Evolutionary conservation across 2,888 invertebrate species (phyloP), one percentile per base, ranked within the genome.

Genomic region (Ctenicera cuprea): DNA sequence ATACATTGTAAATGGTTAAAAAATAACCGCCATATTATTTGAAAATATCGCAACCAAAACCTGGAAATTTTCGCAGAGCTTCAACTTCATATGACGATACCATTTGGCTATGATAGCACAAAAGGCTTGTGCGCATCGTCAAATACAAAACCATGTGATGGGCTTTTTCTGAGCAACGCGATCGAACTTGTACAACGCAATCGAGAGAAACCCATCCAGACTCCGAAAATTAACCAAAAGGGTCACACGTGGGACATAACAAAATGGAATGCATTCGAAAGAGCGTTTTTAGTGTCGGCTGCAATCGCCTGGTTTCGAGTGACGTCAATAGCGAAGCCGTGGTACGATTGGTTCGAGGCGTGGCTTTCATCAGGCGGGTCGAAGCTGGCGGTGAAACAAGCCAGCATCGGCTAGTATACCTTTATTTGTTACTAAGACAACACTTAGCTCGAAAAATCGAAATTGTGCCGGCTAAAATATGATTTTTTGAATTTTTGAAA

Each of bases 331-430:
- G 66, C 61, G 65, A 62, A 75, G 73, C 77, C 65, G 73, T 33
- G 72, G 67, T 74, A 66, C 74, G 69, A 81, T 81, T 81, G 81
- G 80, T 73, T 76, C 75, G 71, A 78, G 81, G 81, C 81, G 81
- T 80, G 79, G 79, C 80, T 75, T 71, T 64, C 71, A 72, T 76
- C 80, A 80, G 80, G 80, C 80, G 81, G 80, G 81, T 80, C 81
- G 80, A 80, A 80, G 81, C 74, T 77, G 72, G 74, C 79, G 73
- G 76, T 74, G 78, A 76, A 73, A 80, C 79, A 67, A 76, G 69
- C 73, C 33, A 52, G 76, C 75, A 71, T 76, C 76, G 75, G 71
- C 76, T 78, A 80, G 81, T 81, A 77, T 67, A 74, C 73, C 75
- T 75, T 73, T 45, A 73, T 73, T 73, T 75, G 73, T 70, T 73